phyloP scores from a whole-genome alignment of 2,113 vertebrate species.

The Oreochromis spilurus region DNA sequence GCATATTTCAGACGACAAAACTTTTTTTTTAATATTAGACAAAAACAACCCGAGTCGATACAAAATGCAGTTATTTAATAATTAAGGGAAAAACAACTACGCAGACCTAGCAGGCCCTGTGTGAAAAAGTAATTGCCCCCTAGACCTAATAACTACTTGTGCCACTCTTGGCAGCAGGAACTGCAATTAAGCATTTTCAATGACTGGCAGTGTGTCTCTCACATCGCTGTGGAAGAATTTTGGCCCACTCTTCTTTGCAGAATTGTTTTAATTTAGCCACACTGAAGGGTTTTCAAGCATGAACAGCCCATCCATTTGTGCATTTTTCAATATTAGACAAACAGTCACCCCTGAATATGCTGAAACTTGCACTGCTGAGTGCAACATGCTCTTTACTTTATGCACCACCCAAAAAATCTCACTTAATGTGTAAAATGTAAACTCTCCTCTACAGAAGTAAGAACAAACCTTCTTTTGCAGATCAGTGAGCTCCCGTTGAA shows the following conservation, averaged over 20 bases:
- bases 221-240: neutral
- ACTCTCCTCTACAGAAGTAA: neutral
- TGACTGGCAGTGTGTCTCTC: neutral
- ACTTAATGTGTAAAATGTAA: neutral
- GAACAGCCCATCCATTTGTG: neutral
- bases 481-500: conserved; percentile 40
- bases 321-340: neutral
- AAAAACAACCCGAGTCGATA: neutral
- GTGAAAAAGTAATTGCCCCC: neutral
- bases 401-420: neutral
- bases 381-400: neutral
- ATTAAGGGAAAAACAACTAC: neutral
- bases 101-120: neutral
- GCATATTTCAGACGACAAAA: rapidly evolving
- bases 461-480: conserved; percentile 60
- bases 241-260: neutral
- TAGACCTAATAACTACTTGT: neutral
- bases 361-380: neutral
- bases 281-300: neutral
- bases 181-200: neutral
- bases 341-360: neutral
- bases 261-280: neutral
- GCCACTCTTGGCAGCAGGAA: neutral
- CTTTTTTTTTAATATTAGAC: neutral
- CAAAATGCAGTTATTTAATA: neutral